These are phyloP conservation scores for Mallotus villosus DNA, from an alignment of 2,797 vertebrate genomes.

Conservation along the genomic window DNA sequence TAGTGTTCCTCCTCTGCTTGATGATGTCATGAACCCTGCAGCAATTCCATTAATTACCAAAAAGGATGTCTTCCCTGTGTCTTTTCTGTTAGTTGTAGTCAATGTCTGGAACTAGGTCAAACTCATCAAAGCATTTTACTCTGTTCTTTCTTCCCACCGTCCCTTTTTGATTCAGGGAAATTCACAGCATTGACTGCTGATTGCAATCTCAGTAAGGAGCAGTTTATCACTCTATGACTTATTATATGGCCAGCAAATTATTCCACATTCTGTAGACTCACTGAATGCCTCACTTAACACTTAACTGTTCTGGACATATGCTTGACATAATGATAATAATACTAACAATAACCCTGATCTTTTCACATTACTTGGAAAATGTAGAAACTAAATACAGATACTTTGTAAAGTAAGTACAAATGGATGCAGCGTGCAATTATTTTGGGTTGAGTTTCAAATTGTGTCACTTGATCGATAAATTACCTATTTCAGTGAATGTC, in stretches of 20 bases:
- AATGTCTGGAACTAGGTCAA: slow-evolving; percentile 44
- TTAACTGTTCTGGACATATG: background rate
- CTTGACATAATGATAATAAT: background rate
- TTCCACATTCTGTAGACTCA: no score
- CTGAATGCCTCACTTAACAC: background rate
- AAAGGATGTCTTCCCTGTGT: background rate
- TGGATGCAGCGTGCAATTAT: no score
- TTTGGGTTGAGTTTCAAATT: no score
- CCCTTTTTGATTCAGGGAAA: slow-evolving; percentile 6
- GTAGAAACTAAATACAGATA: background rate
- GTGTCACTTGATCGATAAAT: no score
- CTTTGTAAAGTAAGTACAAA: background rate
- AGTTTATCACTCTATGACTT: slow-evolving; percentile 3
- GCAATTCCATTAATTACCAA: no score
- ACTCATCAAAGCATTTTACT: slow-evolving; percentile 13
- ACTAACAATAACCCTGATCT: background rate
- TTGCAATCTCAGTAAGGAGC: slow-evolving; percentile 16
- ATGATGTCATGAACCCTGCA: no score
- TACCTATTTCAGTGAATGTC: no score
- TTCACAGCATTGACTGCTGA: slow-evolving; percentile 12
- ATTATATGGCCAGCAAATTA: background rate
- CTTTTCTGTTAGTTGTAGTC: slow-evolving; percentile 4
- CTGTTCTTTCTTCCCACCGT: background rate
- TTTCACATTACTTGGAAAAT: background rate
- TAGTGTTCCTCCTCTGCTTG: no score